phyloP scores from a whole-genome alignment of 2,113 vertebrate genomes.

The Pteruthius melanotis region DNA sequence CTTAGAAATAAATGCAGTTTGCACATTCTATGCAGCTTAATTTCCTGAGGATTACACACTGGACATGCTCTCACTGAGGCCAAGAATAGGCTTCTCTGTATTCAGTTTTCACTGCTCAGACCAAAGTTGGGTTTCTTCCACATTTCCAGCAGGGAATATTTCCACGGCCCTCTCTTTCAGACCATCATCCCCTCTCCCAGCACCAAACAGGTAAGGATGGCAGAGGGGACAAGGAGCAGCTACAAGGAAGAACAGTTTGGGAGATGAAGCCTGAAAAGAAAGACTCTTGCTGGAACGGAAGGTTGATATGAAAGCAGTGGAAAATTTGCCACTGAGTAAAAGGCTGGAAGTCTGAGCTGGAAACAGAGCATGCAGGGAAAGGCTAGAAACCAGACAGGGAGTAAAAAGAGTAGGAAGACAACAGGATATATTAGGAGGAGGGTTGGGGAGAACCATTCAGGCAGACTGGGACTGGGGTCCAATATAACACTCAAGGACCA shows the following conservation, averaged over 20 bases:
- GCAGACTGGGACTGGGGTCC: not conserved
- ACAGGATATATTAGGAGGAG: not conserved
- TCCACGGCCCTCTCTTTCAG: not conserved
- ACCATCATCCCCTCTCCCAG: not conserved
- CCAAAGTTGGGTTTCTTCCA: not conserved
- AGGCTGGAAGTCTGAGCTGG: not conserved
- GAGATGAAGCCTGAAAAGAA: not conserved
- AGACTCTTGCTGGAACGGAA: not conserved
- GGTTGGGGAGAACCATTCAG: not conserved
- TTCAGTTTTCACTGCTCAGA: not conserved
- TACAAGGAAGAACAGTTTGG: not conserved
- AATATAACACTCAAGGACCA: not conserved
- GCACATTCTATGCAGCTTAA: constrained; percentile 3
- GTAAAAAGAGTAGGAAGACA: not conserved
- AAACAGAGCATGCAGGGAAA: not conserved
- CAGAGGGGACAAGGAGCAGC: not conserved
- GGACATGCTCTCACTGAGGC: not conserved
- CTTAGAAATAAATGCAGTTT: constrained; percentile 1
- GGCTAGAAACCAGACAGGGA: not conserved
- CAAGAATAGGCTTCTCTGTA: not conserved
- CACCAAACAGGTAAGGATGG: not conserved
- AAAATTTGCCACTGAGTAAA: not conserved
- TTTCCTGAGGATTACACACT: constrained; percentile 26
- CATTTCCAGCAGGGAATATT: not conserved
- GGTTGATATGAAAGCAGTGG: not conserved